A percentile compares a stretch with the other conserved stretches of the same genome.
Conservation (phyloP, 2,888 invertebrate genomes). For the Gibbula magus region DNA sequence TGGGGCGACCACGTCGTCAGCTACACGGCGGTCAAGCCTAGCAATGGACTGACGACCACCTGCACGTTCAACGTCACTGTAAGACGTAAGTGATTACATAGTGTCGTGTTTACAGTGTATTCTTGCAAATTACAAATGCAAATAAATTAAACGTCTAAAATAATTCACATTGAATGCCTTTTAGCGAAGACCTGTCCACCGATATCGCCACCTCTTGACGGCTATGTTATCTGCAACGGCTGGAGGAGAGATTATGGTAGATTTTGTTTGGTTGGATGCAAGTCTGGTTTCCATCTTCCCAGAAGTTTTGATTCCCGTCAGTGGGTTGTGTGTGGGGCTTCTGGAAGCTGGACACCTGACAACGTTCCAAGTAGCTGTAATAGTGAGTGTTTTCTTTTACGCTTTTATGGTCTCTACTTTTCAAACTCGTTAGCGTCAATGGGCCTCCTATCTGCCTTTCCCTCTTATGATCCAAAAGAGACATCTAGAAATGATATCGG, state of each 20-base stretch:
- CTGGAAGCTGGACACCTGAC: slow-evolving; percentile 38
- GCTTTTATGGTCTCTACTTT: no score
- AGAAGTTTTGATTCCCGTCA: slow-evolving; percentile 21
- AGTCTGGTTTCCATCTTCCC: slow-evolving; percentile 23
- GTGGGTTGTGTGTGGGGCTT: slow-evolving; percentile 43
- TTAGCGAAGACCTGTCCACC: slow-evolving; percentile 41
- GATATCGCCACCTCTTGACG: slow-evolving; percentile 36
- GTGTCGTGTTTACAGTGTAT: no score
- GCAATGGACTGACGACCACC: slow-evolving; percentile 39
- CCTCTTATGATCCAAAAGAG: no score
- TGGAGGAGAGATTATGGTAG: slow-evolving; percentile 44
- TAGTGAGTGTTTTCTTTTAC: no score
- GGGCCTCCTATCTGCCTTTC: no score
- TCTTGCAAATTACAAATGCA: no score
- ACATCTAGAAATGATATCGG: no score
- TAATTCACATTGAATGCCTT: no score
- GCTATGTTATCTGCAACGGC: slow-evolving; percentile 41
- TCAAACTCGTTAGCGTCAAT: no score
- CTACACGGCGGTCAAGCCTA: slow-evolving; percentile 43
- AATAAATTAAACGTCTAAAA: no score
- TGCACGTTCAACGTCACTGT: slow-evolving; percentile 42
- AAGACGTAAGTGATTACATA: slow-evolving; percentile 32
- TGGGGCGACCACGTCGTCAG: slow-evolving; percentile 52
- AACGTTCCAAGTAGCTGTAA: no score
- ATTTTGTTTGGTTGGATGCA: slow-evolving; percentile 41